These are phyloP conservation scores for Lagocephalus sceleratus DNA, from an alignment of 2,797 vertebrate species.

Conservation along the genomic window DNA sequence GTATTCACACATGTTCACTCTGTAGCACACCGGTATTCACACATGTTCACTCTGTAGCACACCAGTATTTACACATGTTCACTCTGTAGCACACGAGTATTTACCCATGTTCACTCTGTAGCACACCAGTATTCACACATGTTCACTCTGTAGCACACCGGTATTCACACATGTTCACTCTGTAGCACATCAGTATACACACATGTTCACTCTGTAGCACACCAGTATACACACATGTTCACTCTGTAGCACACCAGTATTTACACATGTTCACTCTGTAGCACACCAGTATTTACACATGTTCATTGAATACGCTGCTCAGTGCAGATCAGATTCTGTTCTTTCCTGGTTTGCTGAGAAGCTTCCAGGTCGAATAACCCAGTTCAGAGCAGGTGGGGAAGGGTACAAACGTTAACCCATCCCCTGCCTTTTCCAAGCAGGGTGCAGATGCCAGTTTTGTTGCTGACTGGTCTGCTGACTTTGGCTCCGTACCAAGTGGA, in stretches of 20 bases:
- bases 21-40: background rate
- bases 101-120: too few relatives aligned
- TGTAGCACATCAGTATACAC: too few relatives aligned
- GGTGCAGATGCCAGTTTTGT: constrained; percentile 71
- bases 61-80: too few relatives aligned
- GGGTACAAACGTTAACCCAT: constrained; percentile 48
- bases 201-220: background rate
- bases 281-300: background rate
- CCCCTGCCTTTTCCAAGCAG: constrained; percentile 66
- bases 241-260: background rate
- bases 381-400: background rate
- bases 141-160: too few relatives aligned
- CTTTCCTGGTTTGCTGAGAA: too few relatives aligned
- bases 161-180: too few relatives aligned
- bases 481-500: constrained; percentile 69
- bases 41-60: background rate
- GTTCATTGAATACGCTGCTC: too few relatives aligned
- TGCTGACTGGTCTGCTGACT: constrained; percentile 81
- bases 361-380: too few relatives aligned
- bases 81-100: too few relatives aligned
- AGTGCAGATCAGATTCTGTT: too few relatives aligned
- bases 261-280: background rate
- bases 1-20: background rate
- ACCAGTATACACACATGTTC: background rate
- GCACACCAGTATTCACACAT: too few relatives aligned